phyloP scores from a whole-genome alignment of 2,888 invertebrate genomes.

The Abrostola tripartita region DNA sequence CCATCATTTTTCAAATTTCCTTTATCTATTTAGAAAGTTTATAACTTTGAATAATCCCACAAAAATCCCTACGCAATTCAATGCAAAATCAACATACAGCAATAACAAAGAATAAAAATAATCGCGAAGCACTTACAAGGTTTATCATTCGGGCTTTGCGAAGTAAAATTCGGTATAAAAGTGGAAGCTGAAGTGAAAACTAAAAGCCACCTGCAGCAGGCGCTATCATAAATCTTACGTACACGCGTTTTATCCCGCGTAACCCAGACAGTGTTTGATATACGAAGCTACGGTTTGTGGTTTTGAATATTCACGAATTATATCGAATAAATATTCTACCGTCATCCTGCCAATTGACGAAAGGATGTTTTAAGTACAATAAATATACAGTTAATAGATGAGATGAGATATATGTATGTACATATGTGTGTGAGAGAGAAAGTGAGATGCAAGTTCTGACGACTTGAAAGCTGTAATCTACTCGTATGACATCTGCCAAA shows the following conservation, averaged over 20 bases:
- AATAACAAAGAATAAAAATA: conserved; percentile 18
- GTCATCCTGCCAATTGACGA: not conserved
- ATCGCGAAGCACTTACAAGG: conserved; percentile 24
- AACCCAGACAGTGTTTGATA: conserved; percentile 52
- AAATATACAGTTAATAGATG: not conserved
- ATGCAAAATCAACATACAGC: not conserved
- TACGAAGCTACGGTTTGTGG: conserved; percentile 46
- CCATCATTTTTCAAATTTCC: too few species aligned
- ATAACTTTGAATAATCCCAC: too few species aligned
- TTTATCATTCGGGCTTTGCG: conserved; percentile 28
- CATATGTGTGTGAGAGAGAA: too few species aligned
- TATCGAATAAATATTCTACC: conserved; percentile 24
- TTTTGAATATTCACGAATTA: conserved; percentile 43
- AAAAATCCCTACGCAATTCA: too few species aligned
- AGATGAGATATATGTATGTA: too few species aligned
- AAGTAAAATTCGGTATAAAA: conserved; percentile 36
- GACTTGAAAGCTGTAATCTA: too few species aligned
- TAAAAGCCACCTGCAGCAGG: conserved; percentile 61
- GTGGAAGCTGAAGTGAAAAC: conserved; percentile 31
- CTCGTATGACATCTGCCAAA: too few species aligned
- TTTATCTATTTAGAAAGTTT: too few species aligned
- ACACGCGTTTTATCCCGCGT: conserved; percentile 53
- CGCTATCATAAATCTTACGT: conserved; percentile 52
- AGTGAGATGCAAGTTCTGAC: too few species aligned
- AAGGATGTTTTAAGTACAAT: not conserved